Percentiles rank a stretch among this genome's conserved stretches.
Conservation (phyloP, 2,797 vertebrate species). For the Orestias chungarensis region DNA sequence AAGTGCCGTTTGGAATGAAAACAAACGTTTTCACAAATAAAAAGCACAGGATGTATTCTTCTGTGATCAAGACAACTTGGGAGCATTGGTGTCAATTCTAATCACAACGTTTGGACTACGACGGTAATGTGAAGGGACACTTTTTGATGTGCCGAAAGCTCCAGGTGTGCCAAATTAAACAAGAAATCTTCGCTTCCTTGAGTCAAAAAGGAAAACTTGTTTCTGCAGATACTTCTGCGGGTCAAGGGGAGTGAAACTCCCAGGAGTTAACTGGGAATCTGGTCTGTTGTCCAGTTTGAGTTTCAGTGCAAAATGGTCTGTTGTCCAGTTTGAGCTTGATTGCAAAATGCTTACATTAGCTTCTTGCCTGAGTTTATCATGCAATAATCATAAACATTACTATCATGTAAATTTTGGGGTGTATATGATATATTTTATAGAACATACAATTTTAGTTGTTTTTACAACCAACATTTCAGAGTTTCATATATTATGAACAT, state of each 20-base stretch:
- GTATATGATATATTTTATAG: no score
- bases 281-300: slow-evolving; percentile 3
- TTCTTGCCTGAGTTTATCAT: not conserved
- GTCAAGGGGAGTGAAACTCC: slow-evolving; percentile 25
- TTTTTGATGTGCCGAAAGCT: slow-evolving; percentile 14
- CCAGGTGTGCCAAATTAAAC: slow-evolving; percentile 8
- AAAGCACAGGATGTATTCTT: slow-evolving; percentile 24
- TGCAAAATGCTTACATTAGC: not conserved
- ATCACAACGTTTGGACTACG: not conserved
- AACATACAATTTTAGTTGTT: not conserved
- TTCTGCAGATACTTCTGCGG: slow-evolving; percentile 13
- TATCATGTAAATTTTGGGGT: not conserved
- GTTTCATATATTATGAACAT: not conserved
- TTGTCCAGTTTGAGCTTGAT: slow-evolving; percentile 2
- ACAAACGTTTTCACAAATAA: slow-evolving; percentile 48
- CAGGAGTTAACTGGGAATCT: slow-evolving; percentile 22
- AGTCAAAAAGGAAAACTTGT: slow-evolving; percentile 7
- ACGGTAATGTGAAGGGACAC: slow-evolving; percentile 22
- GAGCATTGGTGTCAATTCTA: slow-evolving; percentile 40
- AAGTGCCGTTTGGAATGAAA: slow-evolving; percentile 33
- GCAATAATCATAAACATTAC: not conserved
- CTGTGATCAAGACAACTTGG: slow-evolving; percentile 23
- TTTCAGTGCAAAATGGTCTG: not conserved
- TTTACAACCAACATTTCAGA: not conserved
- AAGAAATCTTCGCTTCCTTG: slow-evolving; percentile 7